Evolutionary conservation across 2,888 invertebrate species (phyloP).

Genomic region (Oscheius sp.): DNA sequence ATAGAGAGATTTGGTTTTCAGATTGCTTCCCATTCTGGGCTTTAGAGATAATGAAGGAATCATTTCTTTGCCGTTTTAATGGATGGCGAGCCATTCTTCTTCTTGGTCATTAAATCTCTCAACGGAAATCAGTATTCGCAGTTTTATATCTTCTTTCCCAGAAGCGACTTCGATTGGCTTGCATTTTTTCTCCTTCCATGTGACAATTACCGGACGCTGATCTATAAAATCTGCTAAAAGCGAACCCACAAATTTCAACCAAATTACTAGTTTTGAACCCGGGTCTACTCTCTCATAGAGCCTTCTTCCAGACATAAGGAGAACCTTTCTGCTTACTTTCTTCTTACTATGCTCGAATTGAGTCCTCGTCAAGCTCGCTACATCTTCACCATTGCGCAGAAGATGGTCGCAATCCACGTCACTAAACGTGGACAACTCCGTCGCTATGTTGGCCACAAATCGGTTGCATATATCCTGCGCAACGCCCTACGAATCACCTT

Average conservation of each 20-base stretch:
- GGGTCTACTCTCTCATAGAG: too few species aligned
- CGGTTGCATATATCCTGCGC: background rate
- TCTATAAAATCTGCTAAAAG: background rate
- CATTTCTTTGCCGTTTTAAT: background rate
- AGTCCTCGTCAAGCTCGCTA: constrained; percentile 2
- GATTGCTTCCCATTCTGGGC: too few species aligned
- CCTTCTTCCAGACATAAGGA: too few species aligned
- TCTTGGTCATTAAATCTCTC: background rate
- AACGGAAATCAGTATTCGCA: background rate
- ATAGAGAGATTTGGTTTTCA: too few species aligned
- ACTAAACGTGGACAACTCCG: background rate
- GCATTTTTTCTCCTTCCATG: too few species aligned
- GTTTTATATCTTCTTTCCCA: too few species aligned
- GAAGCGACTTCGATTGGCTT: too few species aligned
- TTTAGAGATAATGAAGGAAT: background rate
- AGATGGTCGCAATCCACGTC: background rate
- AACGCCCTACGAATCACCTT: background rate
- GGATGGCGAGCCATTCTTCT: background rate
- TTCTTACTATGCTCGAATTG: background rate
- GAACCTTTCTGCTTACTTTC: too few species aligned
- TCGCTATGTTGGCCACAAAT: background rate
- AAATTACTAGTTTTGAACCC: background rate
- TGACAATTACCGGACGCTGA: background rate
- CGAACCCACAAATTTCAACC: background rate
- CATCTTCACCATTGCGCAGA: background rate